Evolutionary conservation across 53 echinoderm and acorn worm species (phyloP).

Genomic region (Apostichopus leukothele): DNA sequence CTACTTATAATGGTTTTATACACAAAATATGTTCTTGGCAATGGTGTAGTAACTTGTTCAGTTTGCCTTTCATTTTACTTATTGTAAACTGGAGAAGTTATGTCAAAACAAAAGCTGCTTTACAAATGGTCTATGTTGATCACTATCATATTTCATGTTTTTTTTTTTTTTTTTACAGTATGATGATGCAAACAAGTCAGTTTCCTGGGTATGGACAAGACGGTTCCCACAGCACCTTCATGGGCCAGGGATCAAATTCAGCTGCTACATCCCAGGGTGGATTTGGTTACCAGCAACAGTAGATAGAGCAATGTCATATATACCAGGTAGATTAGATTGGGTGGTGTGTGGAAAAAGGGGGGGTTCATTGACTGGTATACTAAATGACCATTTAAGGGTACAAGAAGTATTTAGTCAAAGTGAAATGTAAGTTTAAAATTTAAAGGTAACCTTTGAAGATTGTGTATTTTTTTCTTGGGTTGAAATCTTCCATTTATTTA

Average conservation of each 20-base stretch:
- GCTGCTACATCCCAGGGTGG: constrained; percentile 35
- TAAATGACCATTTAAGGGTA: too few relatives aligned
- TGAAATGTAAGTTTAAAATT: background rate
- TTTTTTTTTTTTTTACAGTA: background rate
- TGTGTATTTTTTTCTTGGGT: background rate
- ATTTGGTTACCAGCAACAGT: constrained; percentile 41
- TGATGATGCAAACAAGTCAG: constrained; percentile 49
- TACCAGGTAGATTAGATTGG: constrained; percentile 4
- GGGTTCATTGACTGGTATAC: too few relatives aligned
- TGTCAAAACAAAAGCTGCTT: too few relatives aligned
- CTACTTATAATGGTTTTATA: too few relatives aligned
- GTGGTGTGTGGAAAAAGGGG: too few relatives aligned
- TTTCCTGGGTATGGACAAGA: constrained; percentile 21
- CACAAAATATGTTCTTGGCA: too few relatives aligned
- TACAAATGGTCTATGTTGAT: too few relatives aligned
- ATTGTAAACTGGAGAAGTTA: too few relatives aligned
- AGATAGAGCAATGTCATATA: background rate
- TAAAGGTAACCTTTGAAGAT: background rate
- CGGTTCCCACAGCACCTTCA: constrained; percentile 3
- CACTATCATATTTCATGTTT: background rate
- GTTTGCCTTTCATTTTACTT: too few relatives aligned
- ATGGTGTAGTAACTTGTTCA: too few relatives aligned
- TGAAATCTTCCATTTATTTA: constrained; percentile 4
- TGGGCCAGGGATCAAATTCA: constrained; percentile 8
- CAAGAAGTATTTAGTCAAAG: background rate